Evolutionary conservation across 2,888 invertebrate genomes (phyloP).

Genomic region (Apodemia mormo): DNA sequence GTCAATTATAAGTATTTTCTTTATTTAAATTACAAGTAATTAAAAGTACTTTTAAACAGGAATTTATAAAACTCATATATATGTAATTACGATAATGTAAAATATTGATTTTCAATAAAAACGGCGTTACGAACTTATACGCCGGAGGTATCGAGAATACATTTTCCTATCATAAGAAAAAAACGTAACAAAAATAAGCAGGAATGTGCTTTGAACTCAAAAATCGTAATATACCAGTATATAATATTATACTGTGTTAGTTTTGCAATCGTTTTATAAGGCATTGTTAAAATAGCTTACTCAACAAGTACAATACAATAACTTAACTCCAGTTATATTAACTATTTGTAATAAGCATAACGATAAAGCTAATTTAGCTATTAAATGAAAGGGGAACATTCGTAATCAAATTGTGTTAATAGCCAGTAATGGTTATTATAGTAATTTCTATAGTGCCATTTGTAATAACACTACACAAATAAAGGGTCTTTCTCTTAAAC

Average conservation of each 20-base stretch:
- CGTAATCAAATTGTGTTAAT: constrained; percentile 9
- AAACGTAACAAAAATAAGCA: too few relatives aligned
- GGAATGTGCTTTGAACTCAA: too few relatives aligned
- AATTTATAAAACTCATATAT: too few relatives aligned
- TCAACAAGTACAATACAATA: background rate
- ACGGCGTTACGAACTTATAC: too few relatives aligned
- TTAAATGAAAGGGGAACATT: constrained; percentile 1
- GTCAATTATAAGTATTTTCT: too few relatives aligned
- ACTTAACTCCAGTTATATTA: background rate
- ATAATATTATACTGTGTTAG: background rate
- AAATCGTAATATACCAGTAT: too few relatives aligned
- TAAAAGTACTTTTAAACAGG: too few relatives aligned
- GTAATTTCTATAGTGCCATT: background rate
- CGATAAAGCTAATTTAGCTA: background rate
- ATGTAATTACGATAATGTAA: too few relatives aligned
- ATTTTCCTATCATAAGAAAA: too few relatives aligned
- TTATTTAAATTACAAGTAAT: too few relatives aligned
- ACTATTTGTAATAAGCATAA: background rate
- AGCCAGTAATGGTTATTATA: background rate
- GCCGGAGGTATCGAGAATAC: too few relatives aligned
- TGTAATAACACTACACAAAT: background rate
- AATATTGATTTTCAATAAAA: too few relatives aligned
- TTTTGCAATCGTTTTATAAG: background rate
- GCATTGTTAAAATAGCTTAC: background rate
- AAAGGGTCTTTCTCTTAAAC: background rate